Base-by-base conservation (phyloP, 2,888 invertebrate species). In the Minunthozetes semirufus region DNA sequence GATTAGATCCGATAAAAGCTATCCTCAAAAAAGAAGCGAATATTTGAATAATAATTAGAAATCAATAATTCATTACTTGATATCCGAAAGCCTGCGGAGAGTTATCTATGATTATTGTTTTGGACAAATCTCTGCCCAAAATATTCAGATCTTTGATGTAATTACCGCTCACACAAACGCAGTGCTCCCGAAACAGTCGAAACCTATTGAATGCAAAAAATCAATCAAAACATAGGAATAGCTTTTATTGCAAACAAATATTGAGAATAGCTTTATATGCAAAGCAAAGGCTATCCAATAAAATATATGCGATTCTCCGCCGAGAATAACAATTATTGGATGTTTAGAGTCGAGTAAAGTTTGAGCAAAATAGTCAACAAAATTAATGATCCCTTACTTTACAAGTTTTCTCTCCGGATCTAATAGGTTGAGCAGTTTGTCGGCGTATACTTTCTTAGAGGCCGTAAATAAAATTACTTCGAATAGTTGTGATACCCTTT, bases 381-480 rank as follows among this genome's bases (percentile, higher is more conserved):
- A 11, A 59, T 2, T 17, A 3, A 59, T 17, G 17, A 22, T 56
- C 13, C 82, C 85, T 84, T 80, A 93, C 85, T 92, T 93, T 80
- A 96, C 94, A 87, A 93, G 89, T 79, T 90, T 89, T 59, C 94
- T 86, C 48, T 91, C 87, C 0, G 95, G 93, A 83, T 97, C 96
- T 59, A 97, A 86, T 74, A 96, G 84, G 85, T 97, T 94, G 81
- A 96, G 87, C 78, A 97, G 86, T 79, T 94, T 90, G 83, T 96
- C 94, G 0, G 96, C 96, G 82, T 96, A 97, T 63, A 96, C 93
- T 71, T 94, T 87, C 85, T 96, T 96, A 81, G 93, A 93, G 59
- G 96, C 96, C 0, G 96, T 97, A 86, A 97, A 97, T 75, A 96
- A 85, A 73, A 95, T 94, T 29, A 96, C 94, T 84, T 96, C 95